These are phyloP conservation scores for Crocuta crocuta DNA, from an alignment of 2,113 vertebrate genomes.

Conservation along the genomic window DNA sequence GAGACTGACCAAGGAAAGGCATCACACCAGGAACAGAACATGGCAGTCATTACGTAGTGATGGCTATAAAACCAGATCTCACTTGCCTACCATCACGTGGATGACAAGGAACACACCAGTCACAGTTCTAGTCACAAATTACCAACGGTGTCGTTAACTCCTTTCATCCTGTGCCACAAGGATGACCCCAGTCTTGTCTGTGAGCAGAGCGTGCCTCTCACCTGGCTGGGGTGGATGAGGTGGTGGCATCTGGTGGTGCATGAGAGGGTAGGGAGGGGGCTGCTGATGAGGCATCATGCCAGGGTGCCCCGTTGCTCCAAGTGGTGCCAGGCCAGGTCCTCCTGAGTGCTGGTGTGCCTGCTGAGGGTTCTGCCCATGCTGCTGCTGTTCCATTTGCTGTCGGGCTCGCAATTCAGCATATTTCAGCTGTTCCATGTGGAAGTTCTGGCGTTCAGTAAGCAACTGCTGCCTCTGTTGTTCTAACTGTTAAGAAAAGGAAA, in stretches of 20 bases:
- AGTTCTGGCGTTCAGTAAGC: constrained; percentile 96
- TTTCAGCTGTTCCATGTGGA: constrained; percentile 99
- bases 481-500: constrained; percentile 85
- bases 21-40: not conserved
- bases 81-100: not conserved
- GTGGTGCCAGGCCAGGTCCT: constrained; percentile 84
- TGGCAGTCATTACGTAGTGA: not conserved
- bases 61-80: not conserved
- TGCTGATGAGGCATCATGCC: constrained; percentile 92
- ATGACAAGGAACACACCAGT: not conserved
- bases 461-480: constrained; percentile 98
- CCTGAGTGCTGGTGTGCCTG: constrained; percentile 85
- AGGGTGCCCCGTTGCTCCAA: constrained; percentile 83
- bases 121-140: not conserved
- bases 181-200: fast-evolving
- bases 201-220: constrained; percentile 73
- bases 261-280: constrained; percentile 92
- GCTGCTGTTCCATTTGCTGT: constrained; percentile 98
- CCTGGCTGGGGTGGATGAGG: constrained; percentile 94
- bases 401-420: constrained; percentile 96
- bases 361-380: constrained; percentile 89
- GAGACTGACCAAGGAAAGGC: not conserved
- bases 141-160: not conserved
- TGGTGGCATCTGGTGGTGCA: constrained; percentile 96
- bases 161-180: not conserved